These are phyloP conservation scores for Sapajus apella DNA, from an alignment of 2,113 vertebrate genomes.

Conservation along the genomic window DNA sequence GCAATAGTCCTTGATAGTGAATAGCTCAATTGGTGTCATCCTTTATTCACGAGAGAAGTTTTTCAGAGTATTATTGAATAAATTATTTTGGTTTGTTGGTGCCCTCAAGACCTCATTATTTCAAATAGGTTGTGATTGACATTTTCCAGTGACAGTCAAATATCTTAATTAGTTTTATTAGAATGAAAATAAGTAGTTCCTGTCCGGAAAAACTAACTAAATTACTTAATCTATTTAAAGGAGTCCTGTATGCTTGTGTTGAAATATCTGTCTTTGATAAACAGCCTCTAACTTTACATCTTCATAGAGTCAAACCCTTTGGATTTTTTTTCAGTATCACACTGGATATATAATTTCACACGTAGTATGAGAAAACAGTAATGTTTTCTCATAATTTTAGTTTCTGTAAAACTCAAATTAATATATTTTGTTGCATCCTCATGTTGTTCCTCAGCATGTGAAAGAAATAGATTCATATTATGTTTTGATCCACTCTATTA, in stretches of 20 bases:
- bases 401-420: conserved; percentile 39
- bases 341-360: neutral
- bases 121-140: conserved; percentile 37
- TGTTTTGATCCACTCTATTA: neutral
- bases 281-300: neutral
- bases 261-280: conserved; percentile 9
- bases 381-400: neutral
- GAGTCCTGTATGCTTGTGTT: neutral
- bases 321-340: neutral
- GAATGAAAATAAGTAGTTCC: conserved; percentile 48
- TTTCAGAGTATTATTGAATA: neutral
- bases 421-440: neutral
- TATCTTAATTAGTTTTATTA: conserved; percentile 46
- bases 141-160: neutral
- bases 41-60: neutral
- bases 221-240: conserved; percentile 60
- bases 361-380: conserved; percentile 18
- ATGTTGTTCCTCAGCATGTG: neutral
- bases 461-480: neutral
- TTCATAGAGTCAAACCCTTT: neutral
- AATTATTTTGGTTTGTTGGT: conserved; percentile 14
- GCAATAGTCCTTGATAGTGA: neutral
- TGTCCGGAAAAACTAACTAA: neutral
- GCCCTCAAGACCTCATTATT: neutral
- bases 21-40: neutral